Base-by-base conservation (phyloP, 2,113 vertebrate genomes). In the Murina feae region DNA sequence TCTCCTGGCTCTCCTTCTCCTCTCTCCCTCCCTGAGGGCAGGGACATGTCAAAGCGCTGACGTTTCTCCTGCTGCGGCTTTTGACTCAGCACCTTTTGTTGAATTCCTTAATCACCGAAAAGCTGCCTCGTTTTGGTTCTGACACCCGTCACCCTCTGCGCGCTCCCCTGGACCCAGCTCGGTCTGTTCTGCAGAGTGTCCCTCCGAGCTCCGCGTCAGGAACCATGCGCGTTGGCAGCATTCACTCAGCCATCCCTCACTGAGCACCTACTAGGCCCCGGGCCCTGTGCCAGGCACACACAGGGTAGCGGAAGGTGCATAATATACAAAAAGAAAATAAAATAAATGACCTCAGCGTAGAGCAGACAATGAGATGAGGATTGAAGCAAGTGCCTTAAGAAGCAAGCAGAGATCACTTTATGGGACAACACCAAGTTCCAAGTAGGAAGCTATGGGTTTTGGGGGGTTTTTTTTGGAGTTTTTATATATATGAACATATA, bases 61-160 rank as follows among this genome's bases (percentile, higher is more conserved):
- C 12, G 4, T 79, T 55, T 71, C 65, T 30, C 49, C 53, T 8
- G 25, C 53, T 8, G 25, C 0, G 16, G 8, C 8, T 44, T 49
- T 60, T 75, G 49, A 79, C 58, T 80, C 18, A 18, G 66, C 11
- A 42, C 39, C 6, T 60, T 69, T 42, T 20, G 30, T 51, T 39
- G 39, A 10, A 20, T 42, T 23, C 5, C 55, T 83, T 20, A 1
- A 16, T 2, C 30, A 32, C 39, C 4, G 55, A 75, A 65, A 74
- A 0, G 2, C 23, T 32, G 60, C 69, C 60, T 44, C 32, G 6
- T 1, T 16, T 51, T 37, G 5, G 2, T 12, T 28, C 49, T 8
- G 9, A 82, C 25, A 35, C 21, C 42, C 20, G 4, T 55, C 51
- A 13, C 1, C 53, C 9, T 32, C 32, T 6, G 2, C 1, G 2